Conservation (phyloP, 2,797 vertebrate genomes). For the Valencia hispanica region DNA sequence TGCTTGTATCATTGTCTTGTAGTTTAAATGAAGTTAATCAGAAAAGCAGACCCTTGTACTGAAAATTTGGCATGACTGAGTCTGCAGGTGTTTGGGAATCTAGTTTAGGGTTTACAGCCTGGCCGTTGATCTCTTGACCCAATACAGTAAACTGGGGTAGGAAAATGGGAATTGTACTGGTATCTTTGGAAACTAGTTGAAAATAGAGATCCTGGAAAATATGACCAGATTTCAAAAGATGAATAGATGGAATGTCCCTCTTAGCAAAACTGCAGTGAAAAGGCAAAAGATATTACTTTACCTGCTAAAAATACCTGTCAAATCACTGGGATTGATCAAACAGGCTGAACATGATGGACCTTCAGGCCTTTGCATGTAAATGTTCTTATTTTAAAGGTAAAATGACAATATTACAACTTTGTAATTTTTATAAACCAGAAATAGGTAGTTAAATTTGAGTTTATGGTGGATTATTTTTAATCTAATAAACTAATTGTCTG, state of each 20-base stretch:
- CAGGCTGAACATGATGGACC: not conserved
- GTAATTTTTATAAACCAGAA: not conserved
- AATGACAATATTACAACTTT: not conserved
- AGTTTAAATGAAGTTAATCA: slow-evolving; percentile 14
- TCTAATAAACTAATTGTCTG: too few species aligned
- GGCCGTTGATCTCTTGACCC: not conserved
- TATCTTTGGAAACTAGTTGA: not conserved
- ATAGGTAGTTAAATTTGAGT: not conserved
- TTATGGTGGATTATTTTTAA: not conserved
- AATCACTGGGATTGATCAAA: not conserved
- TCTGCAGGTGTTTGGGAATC: not conserved
- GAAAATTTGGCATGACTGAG: not conserved
- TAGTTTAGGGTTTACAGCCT: not conserved
- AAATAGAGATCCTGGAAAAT: not conserved
- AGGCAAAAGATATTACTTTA: too few species aligned
- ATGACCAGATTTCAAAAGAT: too few species aligned
- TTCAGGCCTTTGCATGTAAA: not conserved
- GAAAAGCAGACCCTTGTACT: slow-evolving; percentile 7
- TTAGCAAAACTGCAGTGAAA: not conserved
- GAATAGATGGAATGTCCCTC: too few species aligned
- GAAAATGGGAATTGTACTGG: not conserved
- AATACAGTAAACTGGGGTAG: not conserved
- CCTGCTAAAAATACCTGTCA: not conserved
- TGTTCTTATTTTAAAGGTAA: not conserved
- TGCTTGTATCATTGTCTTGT: slow-evolving; percentile 2